Conservation (phyloP, 92 coral and sea anemone genomes). For the Palythoa heliodiscus region DNA sequence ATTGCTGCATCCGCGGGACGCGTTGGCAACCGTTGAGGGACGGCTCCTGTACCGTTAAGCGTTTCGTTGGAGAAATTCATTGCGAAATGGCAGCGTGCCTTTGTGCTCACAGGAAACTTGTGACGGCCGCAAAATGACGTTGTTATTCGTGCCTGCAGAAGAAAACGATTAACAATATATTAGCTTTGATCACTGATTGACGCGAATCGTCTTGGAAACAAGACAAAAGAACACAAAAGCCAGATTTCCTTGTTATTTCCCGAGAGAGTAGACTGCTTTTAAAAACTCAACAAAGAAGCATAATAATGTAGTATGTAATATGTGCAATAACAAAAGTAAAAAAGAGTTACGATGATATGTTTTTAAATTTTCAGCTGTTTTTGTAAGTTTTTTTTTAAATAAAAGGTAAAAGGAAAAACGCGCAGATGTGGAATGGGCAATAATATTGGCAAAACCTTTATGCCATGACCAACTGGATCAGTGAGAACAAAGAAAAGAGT, state of each 20-base stretch:
- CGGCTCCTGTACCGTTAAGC: background rate
- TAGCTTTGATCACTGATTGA: slow-evolving; percentile 17
- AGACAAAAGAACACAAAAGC: slow-evolving; percentile 12
- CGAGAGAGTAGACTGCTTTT: slow-evolving; percentile 15
- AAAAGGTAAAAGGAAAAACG: background rate
- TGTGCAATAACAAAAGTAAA: background rate
- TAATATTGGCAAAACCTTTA: no score
- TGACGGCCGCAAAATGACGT: slow-evolving; percentile 3
- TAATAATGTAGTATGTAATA: background rate
- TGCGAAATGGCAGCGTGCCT: background rate
- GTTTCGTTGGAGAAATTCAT: slow-evolving; percentile 35
- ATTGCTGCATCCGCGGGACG: slow-evolving; percentile 30
- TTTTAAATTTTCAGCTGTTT: background rate
- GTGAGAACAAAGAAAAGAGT: no score
- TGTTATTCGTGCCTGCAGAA: slow-evolving; percentile 13
- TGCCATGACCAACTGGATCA: no score
- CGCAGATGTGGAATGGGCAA: background rate
- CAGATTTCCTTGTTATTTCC: slow-evolving; percentile 13
- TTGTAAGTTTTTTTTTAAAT: background rate
- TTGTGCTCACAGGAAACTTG: background rate
- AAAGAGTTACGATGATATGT: background rate
- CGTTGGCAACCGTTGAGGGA: slow-evolving; percentile 5
- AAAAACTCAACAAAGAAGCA: background rate
- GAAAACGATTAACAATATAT: slow-evolving; percentile 25
- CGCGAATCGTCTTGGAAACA: slow-evolving; percentile 13